A percentile compares a stretch with the other conserved stretches of the same genome.
Evolutionary conservation across 2,888 invertebrate genomes (phyloP).

Genomic region (Drosophila affinis): DNA sequence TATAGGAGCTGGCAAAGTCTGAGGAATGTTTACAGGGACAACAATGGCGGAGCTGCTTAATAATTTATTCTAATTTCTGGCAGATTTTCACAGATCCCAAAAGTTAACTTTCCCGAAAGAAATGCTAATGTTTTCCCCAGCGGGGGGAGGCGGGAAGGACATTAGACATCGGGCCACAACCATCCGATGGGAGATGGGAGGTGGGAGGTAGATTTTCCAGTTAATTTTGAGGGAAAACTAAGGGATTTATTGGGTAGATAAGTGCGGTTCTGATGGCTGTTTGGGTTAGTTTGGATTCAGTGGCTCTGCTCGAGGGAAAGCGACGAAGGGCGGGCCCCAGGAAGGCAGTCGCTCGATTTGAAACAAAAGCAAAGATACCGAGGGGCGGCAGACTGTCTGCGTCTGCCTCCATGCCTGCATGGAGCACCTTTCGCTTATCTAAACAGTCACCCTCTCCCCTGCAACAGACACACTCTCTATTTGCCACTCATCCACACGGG

Average conservation of each 20-base stretch:
- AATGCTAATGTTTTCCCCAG: slow-evolving; percentile 19
- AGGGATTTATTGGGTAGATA: slow-evolving; percentile 34
- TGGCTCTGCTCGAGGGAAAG: slow-evolving; percentile 4
- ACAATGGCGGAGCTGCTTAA: slow-evolving; percentile 56
- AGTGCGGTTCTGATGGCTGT: slow-evolving; percentile 21
- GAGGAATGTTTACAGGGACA: slow-evolving; percentile 41
- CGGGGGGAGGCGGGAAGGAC: neutral
- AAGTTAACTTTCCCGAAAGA: slow-evolving; percentile 45
- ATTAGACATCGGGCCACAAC: neutral
- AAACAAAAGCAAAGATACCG: slow-evolving; percentile 32
- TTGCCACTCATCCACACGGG: slow-evolving; percentile 6
- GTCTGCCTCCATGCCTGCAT: slow-evolving; percentile 15
- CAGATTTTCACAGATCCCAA: slow-evolving; percentile 52
- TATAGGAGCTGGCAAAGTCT: slow-evolving; percentile 19
- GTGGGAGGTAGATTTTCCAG: slow-evolving; percentile 26
- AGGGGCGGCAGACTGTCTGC: slow-evolving; percentile 22
- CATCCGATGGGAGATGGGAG: slow-evolving; percentile 7
- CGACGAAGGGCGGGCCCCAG: neutral
- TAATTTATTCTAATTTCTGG: slow-evolving; percentile 71
- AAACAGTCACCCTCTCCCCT: slow-evolving; percentile 48
- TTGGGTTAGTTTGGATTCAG: slow-evolving; percentile 38
- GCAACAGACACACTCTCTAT: neutral
- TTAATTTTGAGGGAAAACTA: slow-evolving; percentile 36
- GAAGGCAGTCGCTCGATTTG: slow-evolving; percentile 17
- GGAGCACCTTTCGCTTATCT: slow-evolving; percentile 64